Percentiles rank a stretch among this genome's conserved stretches.
These are phyloP conservation scores for Branchipolynoe longqiensis DNA, from an alignment of 2,888 invertebrate species.

Conservation along the genomic window DNA sequence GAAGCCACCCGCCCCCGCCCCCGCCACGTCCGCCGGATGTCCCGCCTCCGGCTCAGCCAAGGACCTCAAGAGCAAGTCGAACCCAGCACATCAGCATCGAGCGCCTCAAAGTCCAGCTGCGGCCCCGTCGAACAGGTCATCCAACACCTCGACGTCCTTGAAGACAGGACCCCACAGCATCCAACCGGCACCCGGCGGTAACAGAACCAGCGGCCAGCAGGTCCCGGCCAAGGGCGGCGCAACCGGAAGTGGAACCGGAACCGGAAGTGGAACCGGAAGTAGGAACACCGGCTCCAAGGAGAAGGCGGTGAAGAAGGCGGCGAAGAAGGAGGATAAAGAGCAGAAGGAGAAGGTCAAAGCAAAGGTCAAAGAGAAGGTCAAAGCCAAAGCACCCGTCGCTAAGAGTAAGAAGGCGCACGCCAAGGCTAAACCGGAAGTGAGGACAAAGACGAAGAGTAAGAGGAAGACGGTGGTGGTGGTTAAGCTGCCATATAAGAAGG, in stretches of 20 bases:
- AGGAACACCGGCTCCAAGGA: too few relatives aligned
- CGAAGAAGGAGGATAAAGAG: background rate
- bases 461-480: constrained; percentile 7
- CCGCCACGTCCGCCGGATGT: constrained; percentile 5
- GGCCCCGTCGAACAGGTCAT: too few relatives aligned
- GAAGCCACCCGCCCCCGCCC: background rate
- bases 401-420: constrained; percentile 37
- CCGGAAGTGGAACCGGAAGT: too few relatives aligned
- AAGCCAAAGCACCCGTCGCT: background rate
- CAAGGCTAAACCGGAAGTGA: too few relatives aligned
- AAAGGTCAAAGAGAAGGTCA: constrained; percentile 11
- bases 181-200: background rate
- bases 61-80: background rate
- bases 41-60: constrained; percentile 31
- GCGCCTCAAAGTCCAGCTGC: too few relatives aligned
- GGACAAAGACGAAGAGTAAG: background rate
- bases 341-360: background rate
- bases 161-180: too few relatives aligned
- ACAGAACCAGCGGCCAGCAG: background rate
- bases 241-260: too few relatives aligned
- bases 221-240: background rate
- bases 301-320: background rate
- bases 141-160: too few relatives aligned
- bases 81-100: background rate
- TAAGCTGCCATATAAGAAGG: constrained; percentile 13